Evolutionary conservation across 2,797 vertebrate species (phyloP).

Genomic region (Lindbergichthys nudifrons): DNA sequence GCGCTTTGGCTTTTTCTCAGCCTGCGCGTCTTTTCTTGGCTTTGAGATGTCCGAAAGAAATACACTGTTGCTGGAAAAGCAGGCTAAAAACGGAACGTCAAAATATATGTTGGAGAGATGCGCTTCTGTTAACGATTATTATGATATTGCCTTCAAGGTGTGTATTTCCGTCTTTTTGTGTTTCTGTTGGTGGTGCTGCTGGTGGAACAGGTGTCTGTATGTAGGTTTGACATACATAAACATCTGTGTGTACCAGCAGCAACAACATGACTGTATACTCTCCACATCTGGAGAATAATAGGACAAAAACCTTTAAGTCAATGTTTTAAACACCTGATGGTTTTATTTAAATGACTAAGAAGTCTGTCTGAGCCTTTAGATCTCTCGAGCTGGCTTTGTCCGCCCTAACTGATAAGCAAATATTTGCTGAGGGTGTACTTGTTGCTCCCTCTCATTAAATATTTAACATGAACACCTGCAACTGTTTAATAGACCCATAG

Average conservation of each 20-base stretch:
- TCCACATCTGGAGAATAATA: constrained; percentile 40
- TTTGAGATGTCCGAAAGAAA: constrained; percentile 83
- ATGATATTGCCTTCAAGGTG: constrained; percentile 88
- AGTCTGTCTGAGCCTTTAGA: constrained; percentile 41
- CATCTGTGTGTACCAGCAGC: constrained; percentile 42
- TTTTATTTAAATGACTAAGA: constrained; percentile 4
- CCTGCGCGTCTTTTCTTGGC: constrained; percentile 20
- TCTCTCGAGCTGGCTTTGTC: constrained; percentile 33
- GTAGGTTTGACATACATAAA: constrained; percentile 16
- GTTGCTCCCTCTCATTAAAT: constrained; percentile 58
- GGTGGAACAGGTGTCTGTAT: constrained; percentile 44
- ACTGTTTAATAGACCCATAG: constrained; percentile 11
- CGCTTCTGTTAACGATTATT: constrained; percentile 87
- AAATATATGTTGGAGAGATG: constrained; percentile 87
- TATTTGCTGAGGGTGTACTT: constrained; percentile 80
- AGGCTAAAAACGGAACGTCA: constrained; percentile 84
- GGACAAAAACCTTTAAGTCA: neutral
- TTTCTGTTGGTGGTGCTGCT: neutral
- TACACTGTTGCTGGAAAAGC: constrained; percentile 80
- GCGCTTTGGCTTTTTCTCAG: constrained; percentile 17
- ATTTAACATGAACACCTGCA: constrained; percentile 19
- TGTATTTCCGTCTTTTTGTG: constrained; percentile 64
- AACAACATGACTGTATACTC: constrained; percentile 19
- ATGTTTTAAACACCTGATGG: constrained; percentile 5
- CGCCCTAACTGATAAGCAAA: constrained; percentile 56